Evolutionary conservation across 2,113 vertebrate species (phyloP).

Genomic region (Vulpes vulpes): DNA sequence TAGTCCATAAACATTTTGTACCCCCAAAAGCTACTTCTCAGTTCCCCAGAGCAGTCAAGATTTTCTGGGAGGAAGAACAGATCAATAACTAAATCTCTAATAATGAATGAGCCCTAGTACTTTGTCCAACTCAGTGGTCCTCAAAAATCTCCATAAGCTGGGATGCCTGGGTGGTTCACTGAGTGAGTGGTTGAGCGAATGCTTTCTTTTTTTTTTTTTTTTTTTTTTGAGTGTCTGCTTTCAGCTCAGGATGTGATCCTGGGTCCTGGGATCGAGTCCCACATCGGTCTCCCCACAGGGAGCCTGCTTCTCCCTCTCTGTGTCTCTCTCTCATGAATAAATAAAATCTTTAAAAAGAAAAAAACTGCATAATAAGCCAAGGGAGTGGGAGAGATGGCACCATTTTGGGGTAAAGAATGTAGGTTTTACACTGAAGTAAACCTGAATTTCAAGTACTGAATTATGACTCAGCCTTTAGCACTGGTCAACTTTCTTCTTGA

Average conservation of each 20-base stretch:
- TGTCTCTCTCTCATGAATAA: too few relatives aligned
- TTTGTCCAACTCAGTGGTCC: neutral
- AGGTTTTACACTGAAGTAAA: neutral
- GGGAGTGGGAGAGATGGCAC: neutral
- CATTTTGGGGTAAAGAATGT: neutral
- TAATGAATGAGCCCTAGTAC: neutral
- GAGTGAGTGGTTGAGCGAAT: too few relatives aligned
- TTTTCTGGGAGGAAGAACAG: neutral
- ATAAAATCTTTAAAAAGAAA: too few relatives aligned
- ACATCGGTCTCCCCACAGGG: too few relatives aligned
- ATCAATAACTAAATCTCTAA: neutral
- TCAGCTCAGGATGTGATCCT: too few relatives aligned
- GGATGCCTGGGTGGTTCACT: too few relatives aligned
- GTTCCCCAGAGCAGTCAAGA: neutral
- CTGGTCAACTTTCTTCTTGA: neutral
- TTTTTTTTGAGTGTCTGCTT: too few relatives aligned
- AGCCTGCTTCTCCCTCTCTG: too few relatives aligned
- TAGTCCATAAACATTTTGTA: neutral
- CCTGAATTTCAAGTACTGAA: neutral
- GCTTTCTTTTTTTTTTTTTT: too few relatives aligned
- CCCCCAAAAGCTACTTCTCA: neutral
- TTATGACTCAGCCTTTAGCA: neutral
- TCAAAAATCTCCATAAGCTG: neutral
- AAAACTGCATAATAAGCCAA: neutral
- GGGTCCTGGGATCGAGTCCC: too few relatives aligned